Evolutionary conservation across 2,113 vertebrate genomes (phyloP).

Genomic region (Neodontobutis hainanensis): DNA sequence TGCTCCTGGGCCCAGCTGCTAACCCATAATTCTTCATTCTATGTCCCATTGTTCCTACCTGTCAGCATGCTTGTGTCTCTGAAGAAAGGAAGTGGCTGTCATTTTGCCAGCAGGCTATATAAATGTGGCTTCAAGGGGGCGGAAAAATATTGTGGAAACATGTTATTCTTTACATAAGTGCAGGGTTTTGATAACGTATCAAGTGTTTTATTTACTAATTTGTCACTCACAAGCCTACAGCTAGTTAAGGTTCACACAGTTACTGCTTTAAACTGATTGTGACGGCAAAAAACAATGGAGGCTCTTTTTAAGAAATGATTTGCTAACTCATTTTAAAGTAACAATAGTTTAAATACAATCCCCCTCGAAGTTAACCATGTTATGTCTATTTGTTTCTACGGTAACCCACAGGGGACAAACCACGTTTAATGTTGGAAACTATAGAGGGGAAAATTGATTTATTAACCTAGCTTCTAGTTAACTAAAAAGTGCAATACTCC

Average conservation of each 20-base stretch:
- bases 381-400: neutral
- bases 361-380: neutral
- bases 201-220: constrained; percentile 27
- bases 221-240: constrained; percentile 1
- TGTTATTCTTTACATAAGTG: constrained; percentile 67
- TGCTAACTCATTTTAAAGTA: neutral
- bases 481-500: constrained; percentile 19
- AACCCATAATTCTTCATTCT: constrained; percentile 84
- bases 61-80: constrained; percentile 80
- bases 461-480: constrained; percentile 8
- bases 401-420: neutral
- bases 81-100: constrained; percentile 80
- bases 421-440: constrained; percentile 3
- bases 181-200: constrained; percentile 57
- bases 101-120: constrained; percentile 76
- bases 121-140: constrained; percentile 48
- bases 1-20: constrained; percentile 80
- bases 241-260: neutral
- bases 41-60: constrained; percentile 83
- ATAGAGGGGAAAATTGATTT: constrained; percentile 2
- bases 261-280: constrained; percentile 1
- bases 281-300: neutral
- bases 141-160: constrained; percentile 59
- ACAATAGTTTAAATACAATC: no score
- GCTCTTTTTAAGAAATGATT: neutral